These are phyloP conservation scores for Tetragnatha versicolor DNA, from an alignment of 1,140 invertebrate genomes.

Conservation along the genomic window DNA sequence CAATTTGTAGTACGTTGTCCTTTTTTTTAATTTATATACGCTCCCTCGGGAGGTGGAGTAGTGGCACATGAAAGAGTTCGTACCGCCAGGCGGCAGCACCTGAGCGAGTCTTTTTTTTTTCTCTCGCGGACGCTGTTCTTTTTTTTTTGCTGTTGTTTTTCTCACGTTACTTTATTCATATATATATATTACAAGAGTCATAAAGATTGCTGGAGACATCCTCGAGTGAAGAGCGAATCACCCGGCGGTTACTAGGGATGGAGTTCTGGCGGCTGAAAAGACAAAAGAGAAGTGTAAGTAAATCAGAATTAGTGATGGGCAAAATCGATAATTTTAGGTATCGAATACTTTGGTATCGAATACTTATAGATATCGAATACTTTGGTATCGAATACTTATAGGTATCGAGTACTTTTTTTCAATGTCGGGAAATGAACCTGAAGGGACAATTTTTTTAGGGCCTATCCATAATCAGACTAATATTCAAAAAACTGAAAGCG, in stretches of 20 bases:
- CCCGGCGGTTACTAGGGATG: slow-evolving; percentile 44
- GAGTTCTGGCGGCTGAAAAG: slow-evolving; percentile 44
- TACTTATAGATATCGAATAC: no score
- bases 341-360: no score
- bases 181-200: slow-evolving; percentile 35
- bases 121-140: background rate
- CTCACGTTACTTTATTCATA: no score
- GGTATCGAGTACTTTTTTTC: no score
- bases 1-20: slow-evolving; percentile 22
- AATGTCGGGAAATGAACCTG: no score
- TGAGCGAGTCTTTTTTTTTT: slow-evolving; percentile 1
- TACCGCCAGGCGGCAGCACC: slow-evolving; percentile 21
- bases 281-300: slow-evolving; percentile 5
- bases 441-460: no score
- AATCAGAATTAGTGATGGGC: no score
- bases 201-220: slow-evolving; percentile 30
- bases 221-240: background rate
- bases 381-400: no score
- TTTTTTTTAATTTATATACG: background rate
- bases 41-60: slow-evolving; percentile 8
- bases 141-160: slow-evolving; percentile 9
- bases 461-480: no score
- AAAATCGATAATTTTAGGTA: no score
- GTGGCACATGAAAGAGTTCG: slow-evolving; percentile 52
- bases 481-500: no score